Percentiles rank a stretch among this genome's conserved stretches.
Evolutionary conservation across 2,888 invertebrate species (phyloP).

Genomic region (Sialis fuliginosa): DNA sequence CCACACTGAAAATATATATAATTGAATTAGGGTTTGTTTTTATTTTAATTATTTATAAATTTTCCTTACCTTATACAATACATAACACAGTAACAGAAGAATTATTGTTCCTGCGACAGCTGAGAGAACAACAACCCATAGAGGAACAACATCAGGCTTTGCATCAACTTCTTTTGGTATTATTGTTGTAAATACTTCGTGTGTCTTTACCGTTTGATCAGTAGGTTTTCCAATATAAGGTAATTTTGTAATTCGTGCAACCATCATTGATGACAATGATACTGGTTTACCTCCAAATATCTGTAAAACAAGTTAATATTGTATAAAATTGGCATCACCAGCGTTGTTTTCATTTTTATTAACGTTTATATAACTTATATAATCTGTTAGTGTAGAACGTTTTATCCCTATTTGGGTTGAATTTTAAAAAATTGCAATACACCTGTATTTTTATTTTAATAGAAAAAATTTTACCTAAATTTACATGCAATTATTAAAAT

Average conservation of each 20-base stretch:
- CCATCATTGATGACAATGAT: constrained; percentile 57
- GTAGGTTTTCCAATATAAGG: constrained; percentile 47
- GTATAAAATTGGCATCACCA: too few species aligned
- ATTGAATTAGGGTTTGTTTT: background rate
- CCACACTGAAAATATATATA: constrained; percentile 47
- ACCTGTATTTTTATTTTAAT: too few species aligned
- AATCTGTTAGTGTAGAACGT: too few species aligned
- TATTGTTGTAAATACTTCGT: constrained; percentile 56
- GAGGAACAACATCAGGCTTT: constrained; percentile 52
- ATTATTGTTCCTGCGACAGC: constrained; percentile 68
- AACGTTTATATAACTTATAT: background rate
- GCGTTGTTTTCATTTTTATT: too few species aligned
- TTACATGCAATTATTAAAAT: too few species aligned
- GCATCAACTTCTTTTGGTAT: constrained; percentile 43
- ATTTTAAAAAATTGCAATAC: too few species aligned
- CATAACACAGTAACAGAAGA: constrained; percentile 55
- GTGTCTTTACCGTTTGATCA: constrained; percentile 37
- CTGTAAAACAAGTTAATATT: constrained; percentile 16
- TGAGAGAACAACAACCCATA: constrained; percentile 75
- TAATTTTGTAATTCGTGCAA: constrained; percentile 52
- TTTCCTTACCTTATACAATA: constrained; percentile 58
- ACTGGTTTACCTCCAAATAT: constrained; percentile 32
- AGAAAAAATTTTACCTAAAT: too few species aligned
- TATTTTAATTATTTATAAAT: constrained; percentile 2
- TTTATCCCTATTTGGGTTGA: too few species aligned